Evolutionary conservation across 2,797 vertebrate species (phyloP).

Genomic region (Trichosurus vulpecula): DNA sequence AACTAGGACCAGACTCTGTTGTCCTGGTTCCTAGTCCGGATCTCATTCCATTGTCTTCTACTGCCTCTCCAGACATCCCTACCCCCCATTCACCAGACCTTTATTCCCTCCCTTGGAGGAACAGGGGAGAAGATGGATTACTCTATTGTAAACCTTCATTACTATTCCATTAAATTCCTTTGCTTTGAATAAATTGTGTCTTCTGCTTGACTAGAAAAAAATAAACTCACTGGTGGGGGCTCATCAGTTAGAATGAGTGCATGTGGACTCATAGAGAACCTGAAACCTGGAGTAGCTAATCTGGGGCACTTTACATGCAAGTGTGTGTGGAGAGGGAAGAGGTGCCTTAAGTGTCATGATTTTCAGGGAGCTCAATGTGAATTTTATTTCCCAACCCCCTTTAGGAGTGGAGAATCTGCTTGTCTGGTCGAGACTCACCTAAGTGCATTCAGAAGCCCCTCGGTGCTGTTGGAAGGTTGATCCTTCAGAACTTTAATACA

Average conservation of each 20-base stretch:
- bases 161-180: background rate
- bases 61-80: background rate
- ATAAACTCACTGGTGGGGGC: background rate
- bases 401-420: background rate
- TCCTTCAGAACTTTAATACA: constrained; percentile 96
- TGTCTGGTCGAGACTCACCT: constrained; percentile 82
- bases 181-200: background rate
- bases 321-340: too few relatives aligned
- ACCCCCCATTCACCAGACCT: background rate
- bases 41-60: background rate
- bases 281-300: background rate
- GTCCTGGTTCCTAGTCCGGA: background rate
- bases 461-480: constrained; percentile 93
- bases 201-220: background rate
- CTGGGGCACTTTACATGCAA: background rate
- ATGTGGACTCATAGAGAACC: background rate
- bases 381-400: background rate
- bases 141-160: background rate
- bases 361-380: background rate
- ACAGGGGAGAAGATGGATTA: background rate
- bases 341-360: too few relatives aligned
- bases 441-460: constrained; percentile 94
- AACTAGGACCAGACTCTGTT: background rate
- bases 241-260: background rate
- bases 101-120: background rate